Percentiles rank a stretch among this genome's conserved stretches.
phyloP scores from a whole-genome alignment of 2,113 vertebrate species.

The Phalacrocorax aristotelis region DNA sequence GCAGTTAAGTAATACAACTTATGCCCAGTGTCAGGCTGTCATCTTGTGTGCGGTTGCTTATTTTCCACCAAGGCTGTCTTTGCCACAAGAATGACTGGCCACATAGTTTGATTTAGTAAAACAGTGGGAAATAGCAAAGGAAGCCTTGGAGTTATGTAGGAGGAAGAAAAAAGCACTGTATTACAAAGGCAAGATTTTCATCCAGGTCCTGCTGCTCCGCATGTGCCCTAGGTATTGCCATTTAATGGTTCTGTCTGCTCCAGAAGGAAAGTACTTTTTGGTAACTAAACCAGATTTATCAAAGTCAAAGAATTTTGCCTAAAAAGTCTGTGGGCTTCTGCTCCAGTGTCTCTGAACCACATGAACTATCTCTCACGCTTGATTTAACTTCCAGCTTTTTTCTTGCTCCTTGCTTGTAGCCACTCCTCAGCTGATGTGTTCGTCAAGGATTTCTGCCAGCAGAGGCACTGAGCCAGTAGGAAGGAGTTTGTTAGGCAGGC shows the following conservation, averaged over 20 bases:
- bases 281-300: background rate
- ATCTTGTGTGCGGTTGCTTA: background rate
- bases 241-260: background rate
- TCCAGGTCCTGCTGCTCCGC: background rate
- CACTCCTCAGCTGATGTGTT: background rate
- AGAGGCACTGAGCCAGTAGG: background rate
- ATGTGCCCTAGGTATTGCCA: background rate
- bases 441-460: background rate
- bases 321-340: background rate
- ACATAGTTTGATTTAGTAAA: background rate
- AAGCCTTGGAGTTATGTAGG: background rate
- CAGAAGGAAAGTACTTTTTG: background rate
- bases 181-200: background rate
- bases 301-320: background rate
- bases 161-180: background rate
- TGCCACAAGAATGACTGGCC: background rate
- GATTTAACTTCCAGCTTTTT: background rate
- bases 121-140: background rate
- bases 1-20: background rate
- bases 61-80: background rate
- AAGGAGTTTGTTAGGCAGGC: background rate
- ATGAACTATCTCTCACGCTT: background rate
- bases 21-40: rapidly evolving
- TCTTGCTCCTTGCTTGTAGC: background rate
- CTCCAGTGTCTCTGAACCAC: background rate